A percentile compares a stretch with the other conserved stretches of the same genome.
These are phyloP conservation scores for Oncopodura yosiiana DNA, from an alignment of 1,140 invertebrate species.

Conservation along the genomic window DNA sequence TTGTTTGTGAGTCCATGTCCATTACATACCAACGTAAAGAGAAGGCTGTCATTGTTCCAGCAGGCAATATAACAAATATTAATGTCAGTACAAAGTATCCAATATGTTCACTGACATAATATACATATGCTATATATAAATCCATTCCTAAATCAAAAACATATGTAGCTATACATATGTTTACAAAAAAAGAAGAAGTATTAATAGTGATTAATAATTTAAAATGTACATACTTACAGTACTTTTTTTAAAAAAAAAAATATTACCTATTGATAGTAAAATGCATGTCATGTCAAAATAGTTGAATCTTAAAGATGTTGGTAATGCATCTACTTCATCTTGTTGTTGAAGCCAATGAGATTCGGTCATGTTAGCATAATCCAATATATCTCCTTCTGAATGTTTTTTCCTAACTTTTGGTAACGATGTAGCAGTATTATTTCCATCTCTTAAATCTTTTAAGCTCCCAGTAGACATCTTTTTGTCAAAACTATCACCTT, in stretches of 20 bases:
- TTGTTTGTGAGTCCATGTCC: constrained; percentile 42
- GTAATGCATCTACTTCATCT: constrained; percentile 31
- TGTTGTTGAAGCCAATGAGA: constrained; percentile 19
- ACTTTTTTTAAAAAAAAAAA: too few species aligned
- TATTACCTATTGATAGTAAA: constrained; percentile 28
- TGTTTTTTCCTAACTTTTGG: constrained; percentile 26
- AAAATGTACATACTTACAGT: too few species aligned
- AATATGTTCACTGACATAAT: constrained; percentile 45
- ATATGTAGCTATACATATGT: constrained; percentile 50
- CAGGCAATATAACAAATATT: constrained; percentile 53
- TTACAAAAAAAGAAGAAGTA: constrained; percentile 48
- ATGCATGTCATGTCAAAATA: constrained; percentile 31
- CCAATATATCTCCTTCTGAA: constrained; percentile 29
- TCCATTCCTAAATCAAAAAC: constrained; percentile 54
- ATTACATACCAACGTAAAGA: constrained; percentile 52
- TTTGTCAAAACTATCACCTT: too few species aligned
- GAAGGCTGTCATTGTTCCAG: constrained; percentile 48
- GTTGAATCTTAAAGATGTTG: constrained; percentile 29
- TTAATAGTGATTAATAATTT: too few species aligned
- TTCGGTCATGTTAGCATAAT: constrained; percentile 14
- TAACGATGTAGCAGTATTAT: constrained; percentile 6
- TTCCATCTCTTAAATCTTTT: constrained; percentile 15
- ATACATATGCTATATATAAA: constrained; percentile 52
- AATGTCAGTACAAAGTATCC: constrained; percentile 51
- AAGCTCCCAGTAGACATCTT: constrained; percentile 19